Conservation (phyloP, 2,888 invertebrate genomes). For the Thera britannica region DNA sequence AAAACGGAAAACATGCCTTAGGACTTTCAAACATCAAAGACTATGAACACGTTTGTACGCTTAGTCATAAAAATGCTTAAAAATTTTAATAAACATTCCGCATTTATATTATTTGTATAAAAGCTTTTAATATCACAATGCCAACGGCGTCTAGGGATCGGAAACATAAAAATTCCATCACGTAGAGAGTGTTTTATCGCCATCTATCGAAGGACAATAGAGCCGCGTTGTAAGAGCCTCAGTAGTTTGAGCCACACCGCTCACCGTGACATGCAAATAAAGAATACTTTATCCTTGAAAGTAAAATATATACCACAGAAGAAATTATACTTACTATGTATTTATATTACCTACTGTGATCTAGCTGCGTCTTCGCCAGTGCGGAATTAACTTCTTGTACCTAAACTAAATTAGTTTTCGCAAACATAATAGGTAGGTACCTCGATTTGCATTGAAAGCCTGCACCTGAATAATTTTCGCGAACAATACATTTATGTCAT, state of each 20-base stretch:
- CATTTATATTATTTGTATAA: constrained; percentile 45
- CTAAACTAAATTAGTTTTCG: no score
- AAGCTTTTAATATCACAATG: constrained; percentile 56
- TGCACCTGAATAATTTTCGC: constrained; percentile 35
- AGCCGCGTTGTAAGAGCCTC: constrained; percentile 63
- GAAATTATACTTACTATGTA: no score
- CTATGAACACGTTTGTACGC: constrained; percentile 23
- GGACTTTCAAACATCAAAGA: constrained; percentile 32
- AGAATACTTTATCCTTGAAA: constrained; percentile 32
- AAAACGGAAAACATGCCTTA: constrained; percentile 4
- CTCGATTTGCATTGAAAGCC: constrained; percentile 14
- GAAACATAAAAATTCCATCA: constrained; percentile 83
- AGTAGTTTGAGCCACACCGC: constrained; percentile 43
- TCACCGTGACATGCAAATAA: constrained; percentile 52
- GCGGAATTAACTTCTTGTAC: no score
- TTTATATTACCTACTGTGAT: constrained; percentile 2
- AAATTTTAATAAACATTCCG: constrained; percentile 38
- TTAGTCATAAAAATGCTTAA: constrained; percentile 38
- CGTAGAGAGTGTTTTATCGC: constrained; percentile 75
- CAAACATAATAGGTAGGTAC: background rate
- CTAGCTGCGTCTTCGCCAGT: background rate
- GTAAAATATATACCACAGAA: background rate
- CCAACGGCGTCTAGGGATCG: constrained; percentile 67
- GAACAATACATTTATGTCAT: constrained; percentile 30
- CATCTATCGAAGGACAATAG: constrained; percentile 77